Conservation (phyloP, 2,113 vertebrate genomes). For the Microtus montanus region DNA sequence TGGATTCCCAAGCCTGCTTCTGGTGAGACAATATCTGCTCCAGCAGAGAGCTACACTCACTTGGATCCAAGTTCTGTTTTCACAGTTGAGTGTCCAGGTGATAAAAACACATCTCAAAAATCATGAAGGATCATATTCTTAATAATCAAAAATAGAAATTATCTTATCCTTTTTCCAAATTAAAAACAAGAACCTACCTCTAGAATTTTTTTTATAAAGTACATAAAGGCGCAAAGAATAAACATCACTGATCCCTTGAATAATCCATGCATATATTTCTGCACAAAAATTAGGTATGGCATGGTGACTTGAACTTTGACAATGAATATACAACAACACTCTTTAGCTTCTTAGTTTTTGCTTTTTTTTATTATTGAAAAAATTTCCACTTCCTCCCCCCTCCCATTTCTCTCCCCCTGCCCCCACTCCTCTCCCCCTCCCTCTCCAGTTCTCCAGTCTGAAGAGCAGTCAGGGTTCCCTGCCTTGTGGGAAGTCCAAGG, state of each 20-base stretch:
- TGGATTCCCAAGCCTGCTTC: conserved; percentile 13
- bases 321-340: not conserved
- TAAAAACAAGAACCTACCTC: not conserved
- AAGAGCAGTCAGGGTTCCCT: too few relatives aligned
- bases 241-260: not conserved
- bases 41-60: not conserved
- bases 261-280: not conserved
- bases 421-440: too few relatives aligned
- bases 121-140: not conserved
- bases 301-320: not conserved
- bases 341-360: not conserved
- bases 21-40: not conserved
- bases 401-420: too few relatives aligned
- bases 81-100: not conserved
- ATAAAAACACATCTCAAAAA: not conserved
- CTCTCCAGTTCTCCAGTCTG: too few relatives aligned
- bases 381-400: too few relatives aligned
- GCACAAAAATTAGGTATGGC: not conserved
- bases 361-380: not conserved
- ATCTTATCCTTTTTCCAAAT: not conserved
- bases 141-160: not conserved
- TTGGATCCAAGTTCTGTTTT: not conserved
- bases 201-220: not conserved
- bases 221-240: conserved; percentile 10
- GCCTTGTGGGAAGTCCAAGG: too few relatives aligned